Evolutionary conservation across 2,113 vertebrate species (phyloP), one percentile per base, ranked within the genome.

Genomic region (Nerophis ophidion): DNA sequence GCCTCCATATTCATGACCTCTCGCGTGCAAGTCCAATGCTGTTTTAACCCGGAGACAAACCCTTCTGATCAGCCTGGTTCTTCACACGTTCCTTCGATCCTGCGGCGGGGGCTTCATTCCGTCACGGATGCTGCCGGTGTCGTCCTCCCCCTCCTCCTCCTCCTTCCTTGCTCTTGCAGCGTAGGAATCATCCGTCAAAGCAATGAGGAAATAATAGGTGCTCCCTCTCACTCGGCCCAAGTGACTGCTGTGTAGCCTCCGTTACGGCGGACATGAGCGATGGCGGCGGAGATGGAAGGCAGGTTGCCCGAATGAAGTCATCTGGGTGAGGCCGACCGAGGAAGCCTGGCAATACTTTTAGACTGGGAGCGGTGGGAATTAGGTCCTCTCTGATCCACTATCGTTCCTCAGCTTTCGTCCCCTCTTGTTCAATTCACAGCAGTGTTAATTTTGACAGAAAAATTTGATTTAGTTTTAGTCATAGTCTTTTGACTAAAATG

Each of bases 121-220:
- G 77, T 60, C 53, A 54, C 8, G 45, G 68, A 74, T 63, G 69
- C 75, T 74, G 74, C 65, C 65, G 64, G 69, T 68, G n/a, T n/a
- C n/a, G n/a, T n/a, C n/a, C n/a, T n/a, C n/a, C n/a, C n/a, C n/a
- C 70, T 47, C 55, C 8, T 1, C 40, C 54, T 65, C 48, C 66
- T 4, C 33, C 56, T 66, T 70, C 68, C 58, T n/a, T 53, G 67
- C 65, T 71, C 70, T 74, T 57, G n/a, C 48, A 68, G 76, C 68
- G 26, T 64, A 65, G 71, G 74, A 82, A 77, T 84, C 75, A 85
- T 89, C 72, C 58, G 67, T 88, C 84, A 87, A 52, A 1, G 19
- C 66, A 82, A 80, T 61, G 75, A 75, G 70, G 82, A 74, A 86
- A 86, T 87, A 86, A 89, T 81, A 59, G 68, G 70, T 76, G 81